Conservation (phyloP, 2,888 invertebrate species). For the Drepanosiphum platanoidis region DNA sequence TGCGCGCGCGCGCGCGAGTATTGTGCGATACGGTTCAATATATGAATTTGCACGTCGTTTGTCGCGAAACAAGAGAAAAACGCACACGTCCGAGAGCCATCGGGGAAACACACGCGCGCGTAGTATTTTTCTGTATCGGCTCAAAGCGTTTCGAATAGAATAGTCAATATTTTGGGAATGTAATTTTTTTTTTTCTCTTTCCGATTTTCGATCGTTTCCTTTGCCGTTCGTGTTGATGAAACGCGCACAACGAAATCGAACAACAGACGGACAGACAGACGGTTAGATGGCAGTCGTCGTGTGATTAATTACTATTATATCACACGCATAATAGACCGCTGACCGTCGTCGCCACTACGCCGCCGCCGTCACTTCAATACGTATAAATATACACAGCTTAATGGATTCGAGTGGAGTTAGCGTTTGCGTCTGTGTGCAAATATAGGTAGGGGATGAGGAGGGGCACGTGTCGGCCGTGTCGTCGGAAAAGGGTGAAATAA, state of each 20-base stretch:
- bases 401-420: not conserved
- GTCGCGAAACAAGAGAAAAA: not conserved
- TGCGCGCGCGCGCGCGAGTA: not conserved
- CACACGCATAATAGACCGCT: slow-evolving; percentile 20
- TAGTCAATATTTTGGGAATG: not conserved
- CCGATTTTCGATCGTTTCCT: not conserved
- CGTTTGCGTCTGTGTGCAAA: too few species aligned
- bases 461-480: not conserved
- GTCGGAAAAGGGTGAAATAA: slow-evolving; percentile 20
- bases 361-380: not conserved
- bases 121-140: not conserved
- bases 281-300: not conserved
- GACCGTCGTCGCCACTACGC: not conserved
- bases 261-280: not conserved
- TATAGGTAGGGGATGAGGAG: too few species aligned
- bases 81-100: not conserved
- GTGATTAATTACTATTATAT: slow-evolving; percentile 34
- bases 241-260: not conserved
- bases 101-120: too few species aligned
- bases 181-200: not conserved
- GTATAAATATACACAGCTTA: slow-evolving; percentile 3
- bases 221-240: not conserved
- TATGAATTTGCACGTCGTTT: not conserved
- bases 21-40: too few species aligned
- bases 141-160: not conserved